These are phyloP conservation scores for Corticium candelabrum DNA, from an alignment of 37 sponge, comb jelly and placozoan genomes.

Conservation along the genomic window DNA sequence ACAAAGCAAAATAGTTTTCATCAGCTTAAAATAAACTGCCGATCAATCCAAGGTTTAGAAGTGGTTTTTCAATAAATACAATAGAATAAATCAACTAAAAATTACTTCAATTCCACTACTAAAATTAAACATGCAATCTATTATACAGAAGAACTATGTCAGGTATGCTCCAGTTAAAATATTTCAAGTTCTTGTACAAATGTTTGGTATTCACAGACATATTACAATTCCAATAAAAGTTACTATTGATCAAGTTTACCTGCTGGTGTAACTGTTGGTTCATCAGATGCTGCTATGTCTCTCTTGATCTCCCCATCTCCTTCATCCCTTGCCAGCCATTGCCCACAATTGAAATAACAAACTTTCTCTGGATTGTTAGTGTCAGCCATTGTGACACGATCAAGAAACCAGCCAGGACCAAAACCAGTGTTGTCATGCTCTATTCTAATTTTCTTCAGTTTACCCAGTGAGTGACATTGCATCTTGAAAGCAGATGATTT, in stretches of 20 bases:
- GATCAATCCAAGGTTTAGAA: too few species aligned
- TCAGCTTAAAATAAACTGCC: too few species aligned
- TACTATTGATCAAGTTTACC: neutral
- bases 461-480: neutral
- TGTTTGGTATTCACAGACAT: too few species aligned
- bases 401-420: conserved; percentile 60
- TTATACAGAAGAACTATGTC: too few species aligned
- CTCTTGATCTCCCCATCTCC: conserved; percentile 50
- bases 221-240: neutral
- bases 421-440: conserved; percentile 63
- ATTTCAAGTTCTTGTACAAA: too few species aligned
- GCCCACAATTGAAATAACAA: conserved; percentile 42
- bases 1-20: too few species aligned
- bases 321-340: conserved; percentile 61
- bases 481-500: neutral
- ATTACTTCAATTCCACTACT: too few species aligned
- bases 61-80: too few species aligned
- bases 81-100: too few species aligned
- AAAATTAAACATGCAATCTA: too few species aligned
- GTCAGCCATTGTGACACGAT: conserved; percentile 15
- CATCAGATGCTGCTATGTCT: conserved; percentile 24
- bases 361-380: neutral
- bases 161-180: too few species aligned
- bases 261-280: conserved; percentile 21
- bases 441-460: conserved; percentile 9